Evolutionary conservation across 2,797 vertebrate genomes (phyloP).

Genomic region (Lophotriccus pileatus): DNA sequence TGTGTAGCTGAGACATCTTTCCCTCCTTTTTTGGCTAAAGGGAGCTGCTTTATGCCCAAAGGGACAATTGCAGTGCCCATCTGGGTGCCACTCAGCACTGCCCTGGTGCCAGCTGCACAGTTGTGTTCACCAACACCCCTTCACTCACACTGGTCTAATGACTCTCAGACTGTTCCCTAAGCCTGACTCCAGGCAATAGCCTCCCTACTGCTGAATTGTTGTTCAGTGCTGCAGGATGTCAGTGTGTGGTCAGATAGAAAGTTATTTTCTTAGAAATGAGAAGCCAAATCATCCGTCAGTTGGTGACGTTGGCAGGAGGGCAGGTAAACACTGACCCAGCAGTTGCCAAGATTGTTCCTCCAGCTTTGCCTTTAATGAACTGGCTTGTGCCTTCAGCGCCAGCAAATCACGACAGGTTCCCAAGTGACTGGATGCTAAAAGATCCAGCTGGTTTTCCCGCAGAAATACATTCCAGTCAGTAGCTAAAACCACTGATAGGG

Average conservation of each 20-base stretch:
- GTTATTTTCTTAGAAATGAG: neutral
- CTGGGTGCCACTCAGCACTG: neutral
- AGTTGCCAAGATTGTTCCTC: neutral
- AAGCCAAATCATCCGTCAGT: neutral
- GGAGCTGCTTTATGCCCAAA: neutral
- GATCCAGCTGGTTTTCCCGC: neutral
- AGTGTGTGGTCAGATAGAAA: neutral
- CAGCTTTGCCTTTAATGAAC: neutral
- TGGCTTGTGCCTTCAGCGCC: neutral
- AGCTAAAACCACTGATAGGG: neutral
- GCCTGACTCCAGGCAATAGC: neutral
- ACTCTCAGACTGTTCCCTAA: neutral
- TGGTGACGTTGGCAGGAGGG: neutral
- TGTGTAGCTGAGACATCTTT: neutral
- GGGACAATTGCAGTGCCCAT: neutral
- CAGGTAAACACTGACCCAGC: neutral
- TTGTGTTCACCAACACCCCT: accelerated
- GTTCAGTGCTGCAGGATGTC: neutral
- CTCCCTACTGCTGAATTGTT: neutral
- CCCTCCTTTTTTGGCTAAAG: neutral
- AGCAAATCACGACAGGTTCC: neutral
- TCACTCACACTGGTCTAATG: accelerated
- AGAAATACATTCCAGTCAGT: neutral
- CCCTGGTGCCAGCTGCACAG: neutral
- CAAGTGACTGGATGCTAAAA: neutral